These are phyloP conservation scores for Synergus japonicus DNA, from an alignment of 2,888 invertebrate genomes.

Conservation along the genomic window DNA sequence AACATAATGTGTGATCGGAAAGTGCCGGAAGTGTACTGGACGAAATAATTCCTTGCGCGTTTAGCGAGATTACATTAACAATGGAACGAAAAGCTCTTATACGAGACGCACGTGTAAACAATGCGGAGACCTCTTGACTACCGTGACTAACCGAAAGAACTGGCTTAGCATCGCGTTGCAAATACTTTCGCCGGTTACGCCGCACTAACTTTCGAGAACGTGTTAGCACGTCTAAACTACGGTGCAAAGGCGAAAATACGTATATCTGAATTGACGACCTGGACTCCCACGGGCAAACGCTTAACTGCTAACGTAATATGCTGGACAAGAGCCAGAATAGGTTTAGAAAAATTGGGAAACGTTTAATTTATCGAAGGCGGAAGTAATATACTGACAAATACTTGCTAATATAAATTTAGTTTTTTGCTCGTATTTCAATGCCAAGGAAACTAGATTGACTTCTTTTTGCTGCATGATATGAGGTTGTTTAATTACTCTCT, in stretches of 20 bases:
- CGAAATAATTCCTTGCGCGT: slow-evolving; percentile 43
- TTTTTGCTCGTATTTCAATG: not conserved
- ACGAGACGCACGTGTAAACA: slow-evolving; percentile 26
- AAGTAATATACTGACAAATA: not conserved
- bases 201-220: slow-evolving; percentile 37
- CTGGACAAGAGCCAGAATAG: slow-evolving; percentile 31
- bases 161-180: slow-evolving; percentile 24
- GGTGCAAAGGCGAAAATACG: slow-evolving; percentile 6
- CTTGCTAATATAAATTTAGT: not conserved
- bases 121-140: slow-evolving; percentile 33
- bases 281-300: slow-evolving; percentile 20
- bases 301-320: not conserved
- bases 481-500: not conserved
- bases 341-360: slow-evolving; percentile 5
- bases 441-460: not conserved
- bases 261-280: slow-evolving; percentile 24
- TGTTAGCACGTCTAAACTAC: slow-evolving; percentile 6
- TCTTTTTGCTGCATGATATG: not conserved
- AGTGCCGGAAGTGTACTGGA: slow-evolving; percentile 39
- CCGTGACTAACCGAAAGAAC: slow-evolving; percentile 31
- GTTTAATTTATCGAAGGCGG: slow-evolving; percentile 21
- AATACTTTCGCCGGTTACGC: slow-evolving; percentile 40
- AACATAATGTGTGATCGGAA: slow-evolving; percentile 42
- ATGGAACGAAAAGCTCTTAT: slow-evolving; percentile 39
- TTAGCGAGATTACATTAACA: slow-evolving; percentile 42